Conservation (phyloP, 2,888 invertebrate species). For the Hirtodrosophila alboralis region DNA sequence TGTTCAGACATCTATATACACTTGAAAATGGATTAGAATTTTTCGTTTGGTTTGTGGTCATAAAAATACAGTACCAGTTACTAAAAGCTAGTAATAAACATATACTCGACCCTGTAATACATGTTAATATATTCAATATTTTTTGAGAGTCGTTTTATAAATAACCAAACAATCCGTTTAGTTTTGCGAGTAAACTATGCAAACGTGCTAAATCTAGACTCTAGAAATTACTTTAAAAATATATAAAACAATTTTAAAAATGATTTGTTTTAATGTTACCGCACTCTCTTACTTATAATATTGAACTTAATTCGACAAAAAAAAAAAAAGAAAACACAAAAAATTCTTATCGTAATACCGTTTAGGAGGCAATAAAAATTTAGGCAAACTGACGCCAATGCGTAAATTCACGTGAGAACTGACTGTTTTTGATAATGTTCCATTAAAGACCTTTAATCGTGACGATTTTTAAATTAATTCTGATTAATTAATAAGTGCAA, state of each 20-base stretch:
- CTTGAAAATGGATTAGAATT: slow-evolving; percentile 14
- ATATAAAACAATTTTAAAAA: too few relatives aligned
- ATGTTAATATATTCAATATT: slow-evolving; percentile 10
- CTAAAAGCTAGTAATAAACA: not conserved
- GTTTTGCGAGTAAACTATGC: too few relatives aligned
- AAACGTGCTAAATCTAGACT: too few relatives aligned
- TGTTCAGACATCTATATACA: slow-evolving; percentile 10
- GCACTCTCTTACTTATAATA: too few relatives aligned
- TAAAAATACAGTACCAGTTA: too few relatives aligned
- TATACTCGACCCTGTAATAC: slow-evolving; percentile 4
- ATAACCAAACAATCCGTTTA: too few relatives aligned
- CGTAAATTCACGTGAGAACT: slow-evolving; percentile 50
- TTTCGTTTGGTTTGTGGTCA: not conserved
- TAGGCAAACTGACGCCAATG: not conserved
- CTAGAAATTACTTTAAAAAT: too few relatives aligned
- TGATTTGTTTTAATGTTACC: too few relatives aligned
- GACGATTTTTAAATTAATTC: slow-evolving; percentile 20
- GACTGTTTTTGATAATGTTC: slow-evolving; percentile 61
- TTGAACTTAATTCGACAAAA: slow-evolving; percentile 8
- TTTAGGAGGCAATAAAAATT: slow-evolving; percentile 2
- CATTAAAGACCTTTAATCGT: slow-evolving; percentile 43
- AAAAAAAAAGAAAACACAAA: too few relatives aligned
- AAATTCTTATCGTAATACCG: slow-evolving; percentile 19
- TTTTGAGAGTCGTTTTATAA: not conserved
- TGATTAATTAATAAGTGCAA: slow-evolving; percentile 12